Evolutionary conservation across 2,797 vertebrate genomes (phyloP), one percentile per base, ranked within the genome.

Genomic region (Coracias cyanogaster): DNA sequence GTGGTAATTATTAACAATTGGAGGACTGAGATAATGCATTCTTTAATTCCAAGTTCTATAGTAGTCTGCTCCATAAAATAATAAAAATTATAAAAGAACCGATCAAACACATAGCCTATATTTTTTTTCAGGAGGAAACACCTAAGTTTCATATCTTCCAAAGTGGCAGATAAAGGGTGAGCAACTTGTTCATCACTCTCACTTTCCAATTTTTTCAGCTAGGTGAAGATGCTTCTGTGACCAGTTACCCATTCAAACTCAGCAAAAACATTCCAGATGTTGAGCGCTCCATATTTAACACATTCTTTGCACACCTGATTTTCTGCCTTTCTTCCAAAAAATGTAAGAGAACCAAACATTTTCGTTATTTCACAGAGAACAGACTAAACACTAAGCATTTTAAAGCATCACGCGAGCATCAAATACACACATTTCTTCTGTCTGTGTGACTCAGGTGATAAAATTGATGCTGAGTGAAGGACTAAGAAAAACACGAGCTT

Each of bases 401-500:
- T 46, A 17, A 73, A 82, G 49, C 43, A 55, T 12, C 17, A 0
- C 4, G 4, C 6, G 10, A 45, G 15, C 0, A 1, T 39, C 62
- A 86, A 77, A 72, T 39, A 45, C 5, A 77, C 54, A 22, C 5
- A n/a, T 39, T 84, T 83, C 41, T 57, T 62, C 2, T 5, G 16
- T 26, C 78, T 84, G 31, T 18, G 9, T 45, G 51, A 79, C 45
- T 58, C 83, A 69, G 19, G 52, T 48, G 76, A 65, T 70, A 82
- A 69, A 93, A 86, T 0, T 45, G 43, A 74, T 76, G 37, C 41
- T 21, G 51, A 93, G 16, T 20, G 57, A 94, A 81, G 18, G 65
- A 57, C 31, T 31, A 46, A 28, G 70, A 72, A 73, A 71, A 96
- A 69, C 7, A 33, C 19, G 87, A 82, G 20, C 41, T 31, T 46